Percentiles rank a stretch among this genome's conserved stretches.
Conservation (phyloP, 2,888 invertebrate genomes). For the Heliconius aoede region DNA sequence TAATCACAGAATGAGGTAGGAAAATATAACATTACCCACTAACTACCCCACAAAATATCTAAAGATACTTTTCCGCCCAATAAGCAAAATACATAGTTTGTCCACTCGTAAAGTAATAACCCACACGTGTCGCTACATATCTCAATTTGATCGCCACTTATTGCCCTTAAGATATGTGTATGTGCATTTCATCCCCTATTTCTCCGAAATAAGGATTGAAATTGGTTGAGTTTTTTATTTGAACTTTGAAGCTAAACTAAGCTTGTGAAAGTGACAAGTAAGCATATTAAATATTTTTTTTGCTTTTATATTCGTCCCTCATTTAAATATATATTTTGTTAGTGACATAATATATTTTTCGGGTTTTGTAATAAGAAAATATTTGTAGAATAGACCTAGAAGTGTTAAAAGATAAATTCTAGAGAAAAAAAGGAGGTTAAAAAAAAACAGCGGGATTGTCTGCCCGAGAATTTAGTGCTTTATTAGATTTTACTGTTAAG, state of each 20-base stretch:
- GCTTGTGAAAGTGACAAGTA: constrained; percentile 66
- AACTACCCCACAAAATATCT: constrained; percentile 7
- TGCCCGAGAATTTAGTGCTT: too few species aligned
- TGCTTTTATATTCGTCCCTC: background rate
- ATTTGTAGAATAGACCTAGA: too few species aligned
- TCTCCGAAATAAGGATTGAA: constrained; percentile 31
- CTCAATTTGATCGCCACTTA: constrained; percentile 75
- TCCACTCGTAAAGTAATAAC: constrained; percentile 80
- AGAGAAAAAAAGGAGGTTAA: too few species aligned
- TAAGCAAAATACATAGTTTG: constrained; percentile 78
- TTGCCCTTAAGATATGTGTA: constrained; percentile 51
- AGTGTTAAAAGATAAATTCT: too few species aligned
- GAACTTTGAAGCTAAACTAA: constrained; percentile 63
- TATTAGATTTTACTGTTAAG: too few species aligned
- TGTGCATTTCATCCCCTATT: constrained; percentile 42
- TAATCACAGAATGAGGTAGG: background rate
- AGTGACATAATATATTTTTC: too few species aligned
- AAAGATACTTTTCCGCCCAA: constrained; percentile 67
- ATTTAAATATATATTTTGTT: background rate
- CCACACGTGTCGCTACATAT: constrained; percentile 77
- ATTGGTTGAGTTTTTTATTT: constrained; percentile 49
- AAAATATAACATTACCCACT: background rate
- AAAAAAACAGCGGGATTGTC: too few species aligned
- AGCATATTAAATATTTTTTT: constrained; percentile 21
- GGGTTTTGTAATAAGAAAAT: background rate